These are phyloP conservation scores for Apamea anceps DNA, from an alignment of 2,888 invertebrate genomes.

Conservation along the genomic window DNA sequence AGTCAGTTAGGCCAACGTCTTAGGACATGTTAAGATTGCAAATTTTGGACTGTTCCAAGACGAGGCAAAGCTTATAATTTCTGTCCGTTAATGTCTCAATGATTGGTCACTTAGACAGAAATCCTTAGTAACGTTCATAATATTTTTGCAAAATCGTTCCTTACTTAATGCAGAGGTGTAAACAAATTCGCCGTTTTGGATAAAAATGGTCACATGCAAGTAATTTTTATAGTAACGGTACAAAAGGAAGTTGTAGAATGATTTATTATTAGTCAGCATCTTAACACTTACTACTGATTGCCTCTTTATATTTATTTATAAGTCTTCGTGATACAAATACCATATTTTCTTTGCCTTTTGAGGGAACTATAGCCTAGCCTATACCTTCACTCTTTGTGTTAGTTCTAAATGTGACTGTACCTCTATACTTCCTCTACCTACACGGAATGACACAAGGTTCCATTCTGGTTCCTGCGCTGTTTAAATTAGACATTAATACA, in stretches of 20 bases:
- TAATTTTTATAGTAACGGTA: not conserved
- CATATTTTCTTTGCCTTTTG: not conserved
- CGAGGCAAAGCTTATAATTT: not conserved
- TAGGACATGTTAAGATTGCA: constrained; percentile 17
- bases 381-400: constrained; percentile 20
- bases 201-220: not conserved
- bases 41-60: not conserved
- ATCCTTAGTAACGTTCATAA: not conserved
- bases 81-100: not conserved
- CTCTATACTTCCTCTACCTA: constrained; percentile 69
- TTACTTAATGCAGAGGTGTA: not conserved
- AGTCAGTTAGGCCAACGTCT: constrained; percentile 55
- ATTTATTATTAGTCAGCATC: not conserved
- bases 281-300: not conserved
- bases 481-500: constrained; percentile 71
- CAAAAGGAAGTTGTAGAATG: not conserved
- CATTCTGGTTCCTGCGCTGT: constrained; percentile 74
- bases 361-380: constrained; percentile 14
- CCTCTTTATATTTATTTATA: not conserved
- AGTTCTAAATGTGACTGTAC: constrained; percentile 26
- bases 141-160: not conserved
- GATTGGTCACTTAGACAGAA: not conserved
- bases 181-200: not conserved
- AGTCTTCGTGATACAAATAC: not conserved
- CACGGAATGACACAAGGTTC: constrained; percentile 79